Conservation (phyloP, 2,797 vertebrate species). For the Spinus pinus region DNA sequence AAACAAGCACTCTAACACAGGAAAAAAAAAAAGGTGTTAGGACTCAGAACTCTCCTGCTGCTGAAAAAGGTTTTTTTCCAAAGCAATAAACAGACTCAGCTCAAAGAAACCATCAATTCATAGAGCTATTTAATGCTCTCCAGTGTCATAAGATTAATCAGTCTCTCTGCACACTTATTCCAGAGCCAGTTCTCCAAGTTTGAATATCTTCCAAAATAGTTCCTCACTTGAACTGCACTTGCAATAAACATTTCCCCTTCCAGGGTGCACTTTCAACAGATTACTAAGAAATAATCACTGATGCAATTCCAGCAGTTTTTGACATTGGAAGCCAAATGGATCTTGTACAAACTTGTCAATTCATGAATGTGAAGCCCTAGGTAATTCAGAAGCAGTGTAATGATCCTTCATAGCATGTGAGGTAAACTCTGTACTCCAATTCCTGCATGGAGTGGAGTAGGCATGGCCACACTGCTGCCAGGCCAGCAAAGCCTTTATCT, state of each 20-base stretch:
- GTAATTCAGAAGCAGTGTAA: not conserved
- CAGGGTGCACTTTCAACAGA: not conserved
- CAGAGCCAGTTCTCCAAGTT: not conserved
- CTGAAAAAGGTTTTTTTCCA: not conserved
- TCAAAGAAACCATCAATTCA: slow-evolving; percentile 7
- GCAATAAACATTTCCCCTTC: slow-evolving; percentile 17
- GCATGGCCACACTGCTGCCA: not conserved
- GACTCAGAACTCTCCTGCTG: not conserved
- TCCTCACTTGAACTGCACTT: not conserved
- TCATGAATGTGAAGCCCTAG: not conserved
- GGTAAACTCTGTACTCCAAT: not conserved
- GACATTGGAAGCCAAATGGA: not conserved
- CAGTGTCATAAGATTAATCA: slow-evolving; percentile 9
- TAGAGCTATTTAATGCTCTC: not conserved
- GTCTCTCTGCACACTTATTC: not conserved
- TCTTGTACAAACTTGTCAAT: not conserved
- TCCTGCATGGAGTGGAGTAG: fast-evolving
- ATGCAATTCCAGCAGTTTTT: not conserved
- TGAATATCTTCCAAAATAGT: slow-evolving; percentile 31
- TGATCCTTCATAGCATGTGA: not conserved
- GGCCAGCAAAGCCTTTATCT: not conserved
- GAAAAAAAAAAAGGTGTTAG: not conserved
- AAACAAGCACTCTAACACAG: not conserved
- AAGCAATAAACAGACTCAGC: not conserved
- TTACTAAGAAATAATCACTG: not conserved